phyloP scores from a whole-genome alignment of 1,140 invertebrate genomes.

The Ceratosolen solmsi region DNA sequence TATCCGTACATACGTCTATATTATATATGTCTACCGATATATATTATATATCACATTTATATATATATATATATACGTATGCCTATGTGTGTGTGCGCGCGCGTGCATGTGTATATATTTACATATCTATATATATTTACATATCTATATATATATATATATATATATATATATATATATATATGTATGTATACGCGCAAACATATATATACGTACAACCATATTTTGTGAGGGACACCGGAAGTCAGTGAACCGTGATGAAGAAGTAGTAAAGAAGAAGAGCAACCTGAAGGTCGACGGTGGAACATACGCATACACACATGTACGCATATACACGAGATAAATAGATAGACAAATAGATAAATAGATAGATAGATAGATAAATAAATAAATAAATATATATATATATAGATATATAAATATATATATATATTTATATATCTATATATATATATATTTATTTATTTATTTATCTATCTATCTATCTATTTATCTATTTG shows the following conservation, averaged over 20 bases:
- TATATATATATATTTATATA: background rate
- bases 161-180: constrained; percentile 10
- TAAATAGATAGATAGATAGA: background rate
- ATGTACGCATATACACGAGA: background rate
- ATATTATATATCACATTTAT: too few relatives aligned
- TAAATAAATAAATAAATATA: background rate
- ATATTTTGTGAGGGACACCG: constrained; percentile 22
- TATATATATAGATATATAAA: background rate
- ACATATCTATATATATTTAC: background rate
- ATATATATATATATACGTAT: too few relatives aligned
- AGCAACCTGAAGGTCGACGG: constrained; percentile 1
- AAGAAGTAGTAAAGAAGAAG: constrained; percentile 1
- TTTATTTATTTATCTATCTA: background rate
- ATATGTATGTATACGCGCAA: background rate
- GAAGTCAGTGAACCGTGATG: constrained; percentile 43
- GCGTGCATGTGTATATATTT: background rate
- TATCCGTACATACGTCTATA: too few relatives aligned
- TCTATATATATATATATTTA: background rate
- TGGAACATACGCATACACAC: background rate
- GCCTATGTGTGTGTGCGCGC: too few relatives aligned
- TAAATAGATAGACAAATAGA: background rate
- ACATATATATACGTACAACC: background rate
- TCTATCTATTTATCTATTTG: background rate
- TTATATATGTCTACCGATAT: too few relatives aligned
- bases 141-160: background rate